Evolutionary conservation across 2,797 vertebrate genomes (phyloP).

Genomic region (Falco peregrinus): DNA sequence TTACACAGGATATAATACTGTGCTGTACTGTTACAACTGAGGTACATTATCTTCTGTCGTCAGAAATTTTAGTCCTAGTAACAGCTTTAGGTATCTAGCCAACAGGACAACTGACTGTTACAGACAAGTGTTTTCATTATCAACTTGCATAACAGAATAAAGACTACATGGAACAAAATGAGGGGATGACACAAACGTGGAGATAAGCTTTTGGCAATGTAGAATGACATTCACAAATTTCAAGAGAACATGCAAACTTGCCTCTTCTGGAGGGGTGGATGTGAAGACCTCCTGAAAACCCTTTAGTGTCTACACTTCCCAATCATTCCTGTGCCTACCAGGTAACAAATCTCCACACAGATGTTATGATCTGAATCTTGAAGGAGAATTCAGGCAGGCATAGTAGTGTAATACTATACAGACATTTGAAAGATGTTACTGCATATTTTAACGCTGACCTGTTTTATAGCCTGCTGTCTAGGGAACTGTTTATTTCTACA

Average conservation of each 20-base stretch:
- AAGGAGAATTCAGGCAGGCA: not conserved
- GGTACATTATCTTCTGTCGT: not conserved
- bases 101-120: not conserved
- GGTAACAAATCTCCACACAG: not conserved
- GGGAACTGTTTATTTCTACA: slow-evolving; percentile 36
- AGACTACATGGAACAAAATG: not conserved
- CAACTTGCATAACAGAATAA: not conserved
- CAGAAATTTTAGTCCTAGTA: not conserved
- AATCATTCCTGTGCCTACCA: not conserved
- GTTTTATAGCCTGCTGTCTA: slow-evolving; percentile 34
- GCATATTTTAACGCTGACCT: slow-evolving; percentile 56
- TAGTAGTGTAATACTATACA: not conserved
- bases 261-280: not conserved
- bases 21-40: not conserved
- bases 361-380: not conserved
- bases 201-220: not conserved
- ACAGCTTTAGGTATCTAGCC: not conserved
- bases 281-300: not conserved
- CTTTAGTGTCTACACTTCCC: not conserved
- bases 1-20: not conserved
- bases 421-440: slow-evolving; percentile 28
- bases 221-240: not conserved
- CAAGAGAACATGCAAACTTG: not conserved
- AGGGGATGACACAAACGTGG: not conserved
- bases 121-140: not conserved